Conservation (phyloP, 1,140 invertebrate species). For the Popillia japonica region DNA sequence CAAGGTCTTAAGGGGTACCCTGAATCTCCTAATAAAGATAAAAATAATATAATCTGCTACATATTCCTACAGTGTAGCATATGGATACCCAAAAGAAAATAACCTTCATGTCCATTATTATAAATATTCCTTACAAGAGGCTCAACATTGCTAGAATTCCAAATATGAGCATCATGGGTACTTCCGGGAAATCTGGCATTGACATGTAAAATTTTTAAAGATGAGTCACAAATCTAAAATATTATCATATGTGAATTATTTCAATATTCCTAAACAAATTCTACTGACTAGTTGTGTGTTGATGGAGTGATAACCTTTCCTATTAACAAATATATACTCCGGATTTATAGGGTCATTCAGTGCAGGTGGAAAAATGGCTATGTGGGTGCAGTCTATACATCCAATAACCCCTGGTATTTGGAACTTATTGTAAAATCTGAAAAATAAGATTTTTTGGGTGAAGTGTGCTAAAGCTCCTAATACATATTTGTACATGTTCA, state of each 20-base stretch:
- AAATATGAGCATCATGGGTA: slow-evolving; percentile 52
- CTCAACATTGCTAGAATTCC: neutral
- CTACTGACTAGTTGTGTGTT: neutral
- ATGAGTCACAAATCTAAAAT: slow-evolving; percentile 46
- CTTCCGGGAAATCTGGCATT: slow-evolving; percentile 52
- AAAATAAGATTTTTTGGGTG: no score
- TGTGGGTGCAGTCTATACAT: no score
- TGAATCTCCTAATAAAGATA: neutral
- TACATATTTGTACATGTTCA: no score
- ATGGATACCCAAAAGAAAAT: slow-evolving; percentile 3
- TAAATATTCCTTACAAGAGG: neutral
- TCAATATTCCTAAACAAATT: neutral
- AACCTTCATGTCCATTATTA: neutral
- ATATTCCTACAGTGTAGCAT: neutral
- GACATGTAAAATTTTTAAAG: slow-evolving; percentile 50
- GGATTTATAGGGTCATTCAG: slow-evolving; percentile 46
- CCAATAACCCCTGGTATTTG: no score
- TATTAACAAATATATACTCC: slow-evolving; percentile 55
- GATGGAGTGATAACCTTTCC: slow-evolving; percentile 53
- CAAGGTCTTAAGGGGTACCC: no score
- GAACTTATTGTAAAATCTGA: no score
- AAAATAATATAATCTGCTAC: neutral
- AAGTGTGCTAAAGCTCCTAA: no score
- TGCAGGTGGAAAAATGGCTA: slow-evolving; percentile 50
- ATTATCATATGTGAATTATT: neutral